Evolutionary conservation across 2,797 vertebrate genomes (phyloP).

Genomic region (Hippocampus kuda): DNA sequence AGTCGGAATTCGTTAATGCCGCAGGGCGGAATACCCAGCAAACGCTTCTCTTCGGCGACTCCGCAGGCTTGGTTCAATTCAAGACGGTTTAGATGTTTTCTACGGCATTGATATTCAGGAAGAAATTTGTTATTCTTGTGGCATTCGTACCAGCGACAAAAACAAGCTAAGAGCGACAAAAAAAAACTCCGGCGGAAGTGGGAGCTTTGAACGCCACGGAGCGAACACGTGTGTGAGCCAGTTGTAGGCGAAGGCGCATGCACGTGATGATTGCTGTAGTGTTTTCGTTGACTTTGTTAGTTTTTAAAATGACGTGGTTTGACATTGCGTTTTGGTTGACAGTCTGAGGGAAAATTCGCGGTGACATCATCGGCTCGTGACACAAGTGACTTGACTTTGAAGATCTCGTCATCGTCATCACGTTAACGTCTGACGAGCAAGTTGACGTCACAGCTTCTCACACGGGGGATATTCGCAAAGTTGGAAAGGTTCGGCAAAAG

Average conservation of each 20-base stretch:
- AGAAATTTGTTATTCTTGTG: neutral
- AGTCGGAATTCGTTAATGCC: neutral
- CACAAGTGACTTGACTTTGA: neutral
- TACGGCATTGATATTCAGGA: neutral
- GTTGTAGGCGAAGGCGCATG: neutral
- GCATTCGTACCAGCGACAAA: neutral
- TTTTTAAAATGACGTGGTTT: neutral
- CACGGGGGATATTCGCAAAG: too few relatives aligned
- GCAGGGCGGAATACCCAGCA: constrained; percentile 1
- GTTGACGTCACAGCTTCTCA: neutral
- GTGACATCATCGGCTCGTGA: neutral
- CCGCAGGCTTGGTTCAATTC: neutral
- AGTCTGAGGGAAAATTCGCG: neutral
- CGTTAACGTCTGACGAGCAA: neutral
- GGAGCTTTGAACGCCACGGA: neutral
- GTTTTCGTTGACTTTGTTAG: neutral
- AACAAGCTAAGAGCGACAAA: neutral
- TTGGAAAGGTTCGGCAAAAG: too few relatives aligned
- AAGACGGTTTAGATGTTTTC: neutral
- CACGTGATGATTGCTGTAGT: neutral
- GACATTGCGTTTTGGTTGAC: neutral
- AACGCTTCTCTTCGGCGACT: neutral
- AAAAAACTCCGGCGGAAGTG: too few relatives aligned
- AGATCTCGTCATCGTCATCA: neutral
- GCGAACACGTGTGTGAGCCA: neutral